Base-by-base conservation (phyloP, 2,888 invertebrate species). In the Galerucella calmariensis region DNA sequence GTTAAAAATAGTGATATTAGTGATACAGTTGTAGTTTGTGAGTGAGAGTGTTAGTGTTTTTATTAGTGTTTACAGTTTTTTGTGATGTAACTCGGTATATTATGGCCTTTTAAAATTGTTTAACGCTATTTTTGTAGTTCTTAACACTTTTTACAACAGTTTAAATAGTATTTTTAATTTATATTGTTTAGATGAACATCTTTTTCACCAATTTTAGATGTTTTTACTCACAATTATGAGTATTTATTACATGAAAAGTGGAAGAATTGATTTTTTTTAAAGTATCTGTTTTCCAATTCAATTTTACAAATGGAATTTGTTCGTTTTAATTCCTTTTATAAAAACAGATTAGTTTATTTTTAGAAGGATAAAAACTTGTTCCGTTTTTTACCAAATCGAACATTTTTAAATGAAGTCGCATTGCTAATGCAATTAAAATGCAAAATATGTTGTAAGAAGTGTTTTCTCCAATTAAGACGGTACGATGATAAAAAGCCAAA, bases 401-500 rank as follows among this genome's bases (percentile, higher is more conserved):
- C 61, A 12, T 35, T 61, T 12, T 27, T 27, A n/a, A 61, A 56
- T 20, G 2, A 27, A 61, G 2, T 35, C 10, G 56, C 11, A 51
- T 20, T 16, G 11, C 56, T 11, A 56, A 56, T 16, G 56, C 2
- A 16, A 16, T 20, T 10, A 56, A 10, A 56, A 16, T 56, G 56
- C 16, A n/a, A n/a, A 51, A n/a, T 51, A 51, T n/a, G n/a, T 51
- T 56, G 56, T 56, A 56, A 20, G 9, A 16, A 9, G 56, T 56
- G 9, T 10, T 56, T 20, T 56, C 10, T 5, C n/a, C 1, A 3
- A 56, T 51, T 8, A 8, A 51, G 14, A 8, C 51, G 56, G 20
- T 59, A 61, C 10, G 75, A 83, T 81, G 82, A 82, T 79, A 75
- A 81, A 82, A 72, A 75, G 81, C 61, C 80, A 44, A 76, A 74